Base-by-base conservation (phyloP, 2,797 vertebrate genomes). In the Cryptoblepharus egeriae region DNA sequence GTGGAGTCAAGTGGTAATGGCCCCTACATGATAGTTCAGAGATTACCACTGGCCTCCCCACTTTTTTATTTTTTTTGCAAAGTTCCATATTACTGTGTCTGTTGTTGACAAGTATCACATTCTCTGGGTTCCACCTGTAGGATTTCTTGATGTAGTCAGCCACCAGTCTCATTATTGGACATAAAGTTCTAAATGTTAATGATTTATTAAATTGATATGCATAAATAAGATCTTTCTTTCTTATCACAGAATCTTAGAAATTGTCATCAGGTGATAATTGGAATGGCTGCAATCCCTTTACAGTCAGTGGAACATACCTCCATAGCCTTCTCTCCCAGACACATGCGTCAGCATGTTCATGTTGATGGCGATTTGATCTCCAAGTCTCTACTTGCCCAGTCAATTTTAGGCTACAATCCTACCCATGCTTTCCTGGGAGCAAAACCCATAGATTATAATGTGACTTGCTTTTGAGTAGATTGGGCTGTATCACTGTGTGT, bases 221-320 rank as follows among this genome's bases (percentile, higher is more conserved):
- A 90, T 85, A 94, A 91, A 92, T 60, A 83, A 94, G 92, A 91
- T 84, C 83, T 86, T 82, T 42, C 86, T 65, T 57, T 92, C 93
- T 87, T 91, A 89, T 91, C 84, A 88, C 80, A 93, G 89, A 92
- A 88, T 64, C 81, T 67, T 92, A 93, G 89, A 90, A 92, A 91
- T 85, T 92, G 30, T 88, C 90, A 89, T 94, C 89, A 93, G 85
- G 86, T 92, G 85, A 89, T 90, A 58, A 87, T 92, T 94, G 55
- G 42, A 42, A 78, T 37, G 35, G 16, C 88, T 93, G 86, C 88
- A 85, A 85, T 88, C 94, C 90, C 85, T 92, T 85, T 91, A 89
- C 45, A 91, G 84, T 91, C 87, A 84, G 80, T 84, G 75, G 86
- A 90, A 65, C 61, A n/a, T 89, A 81, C 83, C 75, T 52, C 39